Percentiles rank a stretch among this genome's conserved stretches.
Evolutionary conservation across 2,113 vertebrate species (phyloP).

Genomic region (Ginglymostoma cirratum): DNA sequence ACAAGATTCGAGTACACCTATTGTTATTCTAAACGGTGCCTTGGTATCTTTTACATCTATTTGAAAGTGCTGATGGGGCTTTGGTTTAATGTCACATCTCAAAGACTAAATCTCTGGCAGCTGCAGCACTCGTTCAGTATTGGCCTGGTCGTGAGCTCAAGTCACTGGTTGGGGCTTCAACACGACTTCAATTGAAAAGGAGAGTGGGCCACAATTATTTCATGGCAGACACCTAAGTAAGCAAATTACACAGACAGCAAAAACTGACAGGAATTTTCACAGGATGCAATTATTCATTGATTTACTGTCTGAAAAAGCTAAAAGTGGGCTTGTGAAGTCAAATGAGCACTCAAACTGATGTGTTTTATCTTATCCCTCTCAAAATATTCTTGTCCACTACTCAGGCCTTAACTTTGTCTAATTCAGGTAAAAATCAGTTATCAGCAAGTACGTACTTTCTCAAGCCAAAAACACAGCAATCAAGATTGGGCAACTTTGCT

Average conservation of each 20-base stretch:
- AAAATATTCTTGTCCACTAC: not conserved
- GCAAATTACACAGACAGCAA: not conserved
- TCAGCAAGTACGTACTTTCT: not conserved
- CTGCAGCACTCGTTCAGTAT: not conserved
- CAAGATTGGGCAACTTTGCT: not conserved
- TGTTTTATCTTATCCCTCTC: not conserved
- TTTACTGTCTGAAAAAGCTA: not conserved
- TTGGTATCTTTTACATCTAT: not conserved
- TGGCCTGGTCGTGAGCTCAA: not conserved
- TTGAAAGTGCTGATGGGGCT: not conserved
- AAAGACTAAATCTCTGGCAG: not conserved
- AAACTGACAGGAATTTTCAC: not conserved
- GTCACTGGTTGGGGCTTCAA: not conserved
- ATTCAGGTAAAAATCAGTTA: not conserved
- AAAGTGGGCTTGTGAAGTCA: not conserved
- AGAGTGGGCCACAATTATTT: not conserved
- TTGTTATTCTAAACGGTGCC: not conserved
- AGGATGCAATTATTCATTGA: not conserved
- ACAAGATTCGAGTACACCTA: not conserved
- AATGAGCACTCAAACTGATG: not conserved
- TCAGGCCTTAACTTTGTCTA: not conserved
- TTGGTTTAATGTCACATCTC: not conserved
- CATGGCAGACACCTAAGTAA: not conserved
- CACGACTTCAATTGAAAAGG: not conserved
- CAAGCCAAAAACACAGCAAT: too few relatives aligned